Evolutionary conservation across 23 tunicate species (phyloP), one percentile per base, ranked within the genome.

Genomic region (Diplosoma virens): DNA sequence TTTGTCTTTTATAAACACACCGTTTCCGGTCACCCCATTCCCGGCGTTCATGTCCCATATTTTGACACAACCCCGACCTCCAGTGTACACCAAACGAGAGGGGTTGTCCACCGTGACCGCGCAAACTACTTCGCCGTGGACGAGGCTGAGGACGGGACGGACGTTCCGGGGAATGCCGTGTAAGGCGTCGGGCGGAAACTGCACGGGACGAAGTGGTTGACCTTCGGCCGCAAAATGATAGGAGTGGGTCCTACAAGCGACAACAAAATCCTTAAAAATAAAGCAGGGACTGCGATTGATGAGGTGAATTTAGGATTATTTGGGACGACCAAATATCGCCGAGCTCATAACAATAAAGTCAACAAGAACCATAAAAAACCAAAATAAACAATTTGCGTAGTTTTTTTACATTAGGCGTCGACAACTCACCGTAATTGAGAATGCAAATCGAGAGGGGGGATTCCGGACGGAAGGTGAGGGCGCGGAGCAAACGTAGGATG

Each of bases 61-160:
- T 53, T 93, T 93, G 67, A 93, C 98, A 61, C 88, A 80, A 26
- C 98, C 98, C 58, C 88, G 88, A 33, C 98, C 98, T 24, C 98
- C 98, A 35, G 98, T 93, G 84, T 86, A 93, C 20, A 93, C 86
- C 30, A 72, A 87, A 4, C 93, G 80, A 0, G 93, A 71, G 34
- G 98, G 98, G 64, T 93, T 84, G 67, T 85, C 81, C n/a, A 93
- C 83, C 0, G 98, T 86, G 5, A 93, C 98, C 1, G 98, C 98
- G 68, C 98, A 93, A 16, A 93, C 98, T 22, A 93, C 98, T 59
- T 93, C 98, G 34, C 93, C 93, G 75, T 93, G 98, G 18, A 56
- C 58, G 5, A 93, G 82, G 29, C 85, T 86, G 73, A 85, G 77
- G 41, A 75, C 47, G 5, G 92, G 93, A 21, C 93, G 84, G 18